Percentiles rank a stretch among this genome's conserved stretches.
phyloP scores from a whole-genome alignment of 2,888 invertebrate genomes.

The Alloplasta piceator region DNA sequence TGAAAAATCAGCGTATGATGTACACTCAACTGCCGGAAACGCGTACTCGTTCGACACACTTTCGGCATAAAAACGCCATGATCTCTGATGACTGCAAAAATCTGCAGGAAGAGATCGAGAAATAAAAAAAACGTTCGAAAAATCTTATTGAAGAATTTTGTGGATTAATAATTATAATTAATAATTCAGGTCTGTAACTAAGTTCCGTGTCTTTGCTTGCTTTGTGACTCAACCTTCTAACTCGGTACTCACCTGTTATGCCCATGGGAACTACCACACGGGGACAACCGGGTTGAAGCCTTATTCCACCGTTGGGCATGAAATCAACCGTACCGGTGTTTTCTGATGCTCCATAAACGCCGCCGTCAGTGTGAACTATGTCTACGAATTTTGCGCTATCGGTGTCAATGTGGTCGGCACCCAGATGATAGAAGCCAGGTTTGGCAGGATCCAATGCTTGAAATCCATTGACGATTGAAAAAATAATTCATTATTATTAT shows the following conservation, averaged over 20 bases:
- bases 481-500: background rate
- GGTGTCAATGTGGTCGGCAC: conserved; percentile 69
- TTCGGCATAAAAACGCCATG: conserved; percentile 70
- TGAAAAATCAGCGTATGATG: conserved; percentile 56
- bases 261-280: too few species aligned
- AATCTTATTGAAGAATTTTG: too few species aligned
- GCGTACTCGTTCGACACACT: conserved; percentile 63
- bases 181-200: too few species aligned
- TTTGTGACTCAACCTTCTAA: too few species aligned
- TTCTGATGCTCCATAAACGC: conserved; percentile 69
- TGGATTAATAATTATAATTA: too few species aligned
- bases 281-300: conserved; percentile 77
- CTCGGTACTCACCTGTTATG: too few species aligned
- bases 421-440: conserved; percentile 73
- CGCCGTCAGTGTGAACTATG: conserved; percentile 76
- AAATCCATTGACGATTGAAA: background rate
- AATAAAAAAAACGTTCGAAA: too few species aligned
- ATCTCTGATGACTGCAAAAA: conserved; percentile 70
- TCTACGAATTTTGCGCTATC: conserved; percentile 72
- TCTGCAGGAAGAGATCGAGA: conserved; percentile 44
- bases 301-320: conserved; percentile 73
- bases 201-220: too few species aligned
- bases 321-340: conserved; percentile 75
- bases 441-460: conserved; percentile 77
- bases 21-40: conserved; percentile 67